Base-by-base conservation (phyloP, 2,888 invertebrate species). In the Salpingus planirostris region DNA sequence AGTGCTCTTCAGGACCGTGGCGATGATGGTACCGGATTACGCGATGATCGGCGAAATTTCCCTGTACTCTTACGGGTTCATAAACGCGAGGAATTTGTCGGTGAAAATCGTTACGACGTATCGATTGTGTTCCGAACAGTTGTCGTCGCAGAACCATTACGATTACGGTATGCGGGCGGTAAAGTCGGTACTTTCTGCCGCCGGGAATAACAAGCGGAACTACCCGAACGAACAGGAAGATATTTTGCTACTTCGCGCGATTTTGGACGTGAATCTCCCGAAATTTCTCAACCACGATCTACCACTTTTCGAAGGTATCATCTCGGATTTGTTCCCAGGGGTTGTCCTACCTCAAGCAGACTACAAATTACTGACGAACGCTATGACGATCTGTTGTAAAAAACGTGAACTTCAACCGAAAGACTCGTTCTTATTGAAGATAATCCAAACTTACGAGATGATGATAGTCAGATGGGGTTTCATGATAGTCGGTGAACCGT, bases 11-110 rank as follows among this genome's bases (percentile, higher is more conserved):
- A 75, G 95, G 22, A 89, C 92, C 1, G 91, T 95, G 13, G 92
- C 93, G 29, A 93, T 96, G 92, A 92, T 93, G 90, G 90, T 92
- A 35, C 95, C 95, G 0, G 93, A 96, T 68, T 95, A 92, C 65
- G 89, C 83, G 10, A 83, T 93, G 81, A 95, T 96, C 58, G 90
- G 92, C 1, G 95, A 95, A 70, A 92, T 95, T 59, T 91, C 91
- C 1, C 70, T 96, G 4, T 93, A 92, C 64, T 92, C 95, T 12
- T 90, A 87, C 63, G 95, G 95, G 13, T 95, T 95, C 64, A 80
- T 84, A 13, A 71, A 78, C 50, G 92, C 93, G 5, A 78, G 87
- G 42, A 78, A 76, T 21, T 63, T 95, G 36, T 80, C 93, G 0
- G 84, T 86, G 43, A 95, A 95, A 70, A 92, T 96, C 46, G 91